A percentile compares a stretch with the other conserved stretches of the same genome.
Conservation (phyloP, 2,797 vertebrate species). For the Megalops cyprinoides region DNA sequence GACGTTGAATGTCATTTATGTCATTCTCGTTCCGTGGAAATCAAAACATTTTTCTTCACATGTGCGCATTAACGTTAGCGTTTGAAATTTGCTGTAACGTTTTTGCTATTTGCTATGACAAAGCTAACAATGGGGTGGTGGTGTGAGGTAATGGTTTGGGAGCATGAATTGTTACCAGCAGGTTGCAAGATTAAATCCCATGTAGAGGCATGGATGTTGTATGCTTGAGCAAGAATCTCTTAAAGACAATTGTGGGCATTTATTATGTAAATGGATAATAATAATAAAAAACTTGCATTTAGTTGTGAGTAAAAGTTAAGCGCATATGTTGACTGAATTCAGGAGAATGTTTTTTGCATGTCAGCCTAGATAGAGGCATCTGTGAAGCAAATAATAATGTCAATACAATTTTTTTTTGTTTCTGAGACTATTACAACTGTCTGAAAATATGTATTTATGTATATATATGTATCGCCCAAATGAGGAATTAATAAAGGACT, state of each 20-base stretch:
- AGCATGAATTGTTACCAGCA: no score
- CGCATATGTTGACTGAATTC: no score
- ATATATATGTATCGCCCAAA: neutral
- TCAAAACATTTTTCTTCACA: conserved; percentile 47
- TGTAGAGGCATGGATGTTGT: neutral
- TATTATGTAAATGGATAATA: neutral
- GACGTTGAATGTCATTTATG: conserved; percentile 64
- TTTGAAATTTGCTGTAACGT: conserved; percentile 32
- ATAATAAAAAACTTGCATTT: neutral
- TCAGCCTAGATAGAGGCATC: neutral
- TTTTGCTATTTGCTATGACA: conserved; percentile 6
- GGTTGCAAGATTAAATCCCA: neutral
- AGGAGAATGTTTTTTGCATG: no score
- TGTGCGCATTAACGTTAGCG: conserved; percentile 36
- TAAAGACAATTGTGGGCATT: neutral
- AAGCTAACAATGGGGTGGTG: neutral
- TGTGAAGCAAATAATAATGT: neutral
- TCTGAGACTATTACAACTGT: neutral
- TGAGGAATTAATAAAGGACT: neutral
- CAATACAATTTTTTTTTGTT: neutral
- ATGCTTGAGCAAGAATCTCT: neutral
- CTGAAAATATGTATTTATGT: neutral
- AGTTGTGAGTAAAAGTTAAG: neutral
- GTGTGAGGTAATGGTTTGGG: neutral
- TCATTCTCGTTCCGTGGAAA: conserved; percentile 57